These are phyloP conservation scores for Salticus scenicus DNA, from an alignment of 2,888 invertebrate species.

Conservation along the genomic window DNA sequence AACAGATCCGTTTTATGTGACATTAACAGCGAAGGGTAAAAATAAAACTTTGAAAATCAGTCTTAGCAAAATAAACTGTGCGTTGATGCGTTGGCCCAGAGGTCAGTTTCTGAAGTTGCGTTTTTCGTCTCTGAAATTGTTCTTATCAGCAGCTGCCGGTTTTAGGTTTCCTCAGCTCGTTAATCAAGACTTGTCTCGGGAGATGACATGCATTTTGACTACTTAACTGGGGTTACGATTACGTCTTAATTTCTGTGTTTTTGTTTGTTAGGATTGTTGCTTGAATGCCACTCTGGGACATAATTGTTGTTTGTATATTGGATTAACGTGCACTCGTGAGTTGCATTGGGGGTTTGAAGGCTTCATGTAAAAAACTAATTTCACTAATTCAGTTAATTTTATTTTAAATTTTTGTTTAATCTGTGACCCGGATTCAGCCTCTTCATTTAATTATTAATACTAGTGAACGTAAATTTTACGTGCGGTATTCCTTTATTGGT, in stretches of 20 bases:
- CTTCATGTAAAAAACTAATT: too few relatives aligned
- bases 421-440: too few relatives aligned
- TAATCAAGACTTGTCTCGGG: neutral
- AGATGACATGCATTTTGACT: neutral
- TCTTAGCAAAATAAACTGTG: constrained; percentile 21
- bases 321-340: too few relatives aligned
- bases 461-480: too few relatives aligned
- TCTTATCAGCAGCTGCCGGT: constrained; percentile 20
- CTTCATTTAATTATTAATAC: too few relatives aligned
- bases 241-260: neutral
- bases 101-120: neutral
- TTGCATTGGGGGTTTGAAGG: too few relatives aligned
- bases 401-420: too few relatives aligned
- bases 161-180: constrained; percentile 2
- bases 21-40: neutral
- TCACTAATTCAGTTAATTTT: too few relatives aligned
- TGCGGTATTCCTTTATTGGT: too few relatives aligned
- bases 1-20: constrained; percentile 3
- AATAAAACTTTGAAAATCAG: constrained; percentile 5
- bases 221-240: neutral
- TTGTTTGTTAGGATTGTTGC: neutral
- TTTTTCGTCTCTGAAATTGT: neutral
- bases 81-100: neutral
- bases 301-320: too few relatives aligned
- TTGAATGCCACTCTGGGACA: too few relatives aligned